These are phyloP conservation scores for Anguilla rostrata DNA, from an alignment of 2,113 vertebrate genomes.

Conservation along the genomic window DNA sequence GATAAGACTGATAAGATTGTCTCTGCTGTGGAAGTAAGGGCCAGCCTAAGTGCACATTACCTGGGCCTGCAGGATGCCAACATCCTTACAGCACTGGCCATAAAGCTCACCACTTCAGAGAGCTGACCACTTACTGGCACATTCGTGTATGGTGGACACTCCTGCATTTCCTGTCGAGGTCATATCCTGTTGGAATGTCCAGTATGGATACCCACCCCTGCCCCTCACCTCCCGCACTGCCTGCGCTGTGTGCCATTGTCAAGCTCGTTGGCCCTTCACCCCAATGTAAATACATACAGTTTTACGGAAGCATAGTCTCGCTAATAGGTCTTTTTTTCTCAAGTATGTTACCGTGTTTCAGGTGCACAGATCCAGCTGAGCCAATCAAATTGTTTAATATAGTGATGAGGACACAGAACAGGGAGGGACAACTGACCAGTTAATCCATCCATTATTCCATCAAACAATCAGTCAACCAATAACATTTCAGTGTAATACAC, in stretches of 20 bases:
- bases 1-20: background rate
- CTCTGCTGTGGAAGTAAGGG: background rate
- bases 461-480: background rate
- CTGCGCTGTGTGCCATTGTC: background rate
- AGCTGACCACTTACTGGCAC: constrained; percentile 27
- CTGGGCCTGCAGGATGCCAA: constrained; percentile 9
- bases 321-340: background rate
- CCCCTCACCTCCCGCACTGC: background rate
- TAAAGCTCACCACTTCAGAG: constrained; percentile 31
- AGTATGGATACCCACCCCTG: background rate
- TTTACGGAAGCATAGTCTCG: background rate
- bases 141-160: background rate
- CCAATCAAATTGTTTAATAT: too few relatives aligned
- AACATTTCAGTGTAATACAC: background rate
- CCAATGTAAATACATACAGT: background rate
- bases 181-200: constrained; percentile 11
- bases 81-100: constrained; percentile 25
- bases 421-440: background rate
- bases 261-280: background rate
- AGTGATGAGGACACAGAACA: too few relatives aligned
- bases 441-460: background rate
- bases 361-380: too few relatives aligned
- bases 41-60: background rate
- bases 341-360: too few relatives aligned
- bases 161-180: constrained; percentile 20